Evolutionary conservation across 2,113 vertebrate species (phyloP).

Genomic region (Sphyrna mokarran): DNA sequence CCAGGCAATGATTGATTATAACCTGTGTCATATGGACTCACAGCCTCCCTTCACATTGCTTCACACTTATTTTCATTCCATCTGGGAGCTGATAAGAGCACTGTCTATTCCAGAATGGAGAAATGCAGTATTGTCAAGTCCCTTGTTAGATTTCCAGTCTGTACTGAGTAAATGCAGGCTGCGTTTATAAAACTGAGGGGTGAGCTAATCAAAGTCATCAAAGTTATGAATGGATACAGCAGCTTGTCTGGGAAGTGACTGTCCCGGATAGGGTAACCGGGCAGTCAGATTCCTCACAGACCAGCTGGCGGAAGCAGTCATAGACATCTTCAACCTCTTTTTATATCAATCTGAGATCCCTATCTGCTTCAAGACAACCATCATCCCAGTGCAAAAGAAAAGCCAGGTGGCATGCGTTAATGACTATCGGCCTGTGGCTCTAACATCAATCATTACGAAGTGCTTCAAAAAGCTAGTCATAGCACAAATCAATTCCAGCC

Average conservation of each 20-base stretch:
- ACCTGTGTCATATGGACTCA: not conserved
- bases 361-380: no score
- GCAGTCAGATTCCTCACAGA: no score
- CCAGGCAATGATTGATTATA: not conserved
- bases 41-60: not conserved
- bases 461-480: no score
- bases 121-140: not conserved
- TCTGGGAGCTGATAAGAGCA: not conserved
- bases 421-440: no score
- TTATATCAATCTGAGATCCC: no score
- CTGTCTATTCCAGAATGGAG: not conserved
- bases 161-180: not conserved
- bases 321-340: no score
- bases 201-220: not conserved
- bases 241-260: not conserved
- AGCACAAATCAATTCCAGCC: no score
- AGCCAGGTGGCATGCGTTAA: no score
- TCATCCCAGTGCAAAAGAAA: no score
- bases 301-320: no score
- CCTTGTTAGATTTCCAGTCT: not conserved
- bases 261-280: no score
- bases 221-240: not conserved
- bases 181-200: not conserved
- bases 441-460: no score
- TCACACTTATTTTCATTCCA: not conserved